Base-by-base conservation (phyloP, 2,113 vertebrate species). In the Petrocephalus zakoni region DNA sequence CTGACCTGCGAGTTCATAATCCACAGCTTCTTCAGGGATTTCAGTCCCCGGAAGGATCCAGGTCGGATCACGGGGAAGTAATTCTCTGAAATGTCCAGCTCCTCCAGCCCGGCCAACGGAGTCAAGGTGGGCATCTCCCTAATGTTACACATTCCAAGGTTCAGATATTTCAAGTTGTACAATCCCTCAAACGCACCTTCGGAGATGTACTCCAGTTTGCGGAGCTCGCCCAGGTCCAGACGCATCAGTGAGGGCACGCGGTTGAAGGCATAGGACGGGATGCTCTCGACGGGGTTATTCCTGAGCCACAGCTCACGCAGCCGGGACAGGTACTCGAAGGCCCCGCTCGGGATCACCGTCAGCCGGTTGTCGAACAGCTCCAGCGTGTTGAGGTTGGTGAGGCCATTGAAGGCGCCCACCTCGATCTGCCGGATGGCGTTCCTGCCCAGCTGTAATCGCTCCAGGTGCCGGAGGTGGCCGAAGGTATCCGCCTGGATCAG, bases 271-370 rank as follows among this genome's bases (percentile, higher is more conserved):
- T 99, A 98, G 1, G 97, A 98, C 11, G 98, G 97, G 94, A 99
- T 99, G 96, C 98, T 99, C 91, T 99, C 98, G 88, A 99, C 99
- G 90, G 98, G 98, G 94, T 99, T 99, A 95, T 98, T 99, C 91
- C 98, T 95, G 89, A 99, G 92, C 98, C 98, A 99, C 90, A 99
- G 94, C 94, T 99, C 98, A 92, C 98, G 95, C 91, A 99, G 95
- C 92, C 99, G 99, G 93, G 98, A 99, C 88, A 99, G 95, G 94
- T 99, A 99, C 93, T 99, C 98, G 72, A 99, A 99, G 92, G 98
- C 98, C 86, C 98, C 98, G 49, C 98, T 99, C 87, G 98, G 98
- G 91, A 99, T 98, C 91, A 98, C 98, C 0, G 98, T 99, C 92
- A 99, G 92, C 94, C 98, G 97, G 96, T 99, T 99, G 94, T 99